Evolutionary conservation across 2,113 vertebrate genomes (phyloP).

Genomic region (Junco hyemalis): DNA sequence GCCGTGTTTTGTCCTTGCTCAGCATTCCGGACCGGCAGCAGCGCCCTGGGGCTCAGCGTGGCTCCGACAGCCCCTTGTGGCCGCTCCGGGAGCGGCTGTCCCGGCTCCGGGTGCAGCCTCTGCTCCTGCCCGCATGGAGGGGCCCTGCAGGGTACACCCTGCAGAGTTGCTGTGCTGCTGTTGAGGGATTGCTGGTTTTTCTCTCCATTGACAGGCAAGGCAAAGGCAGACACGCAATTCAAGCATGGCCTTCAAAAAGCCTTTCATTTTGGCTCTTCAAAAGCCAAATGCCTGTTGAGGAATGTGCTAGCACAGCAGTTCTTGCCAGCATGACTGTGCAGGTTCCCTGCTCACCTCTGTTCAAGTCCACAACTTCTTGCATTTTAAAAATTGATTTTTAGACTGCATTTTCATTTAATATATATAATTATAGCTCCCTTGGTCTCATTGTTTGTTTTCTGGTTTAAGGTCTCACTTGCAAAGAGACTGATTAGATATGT

Average conservation of each 20-base stretch:
- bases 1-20: background rate
- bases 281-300: background rate
- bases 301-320: background rate
- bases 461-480: background rate
- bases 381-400: background rate
- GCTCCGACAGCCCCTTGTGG: constrained; percentile 51
- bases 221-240: background rate
- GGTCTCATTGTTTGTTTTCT: background rate
- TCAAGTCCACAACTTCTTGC: background rate
- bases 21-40: background rate
- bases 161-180: background rate
- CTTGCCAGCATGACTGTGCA: background rate
- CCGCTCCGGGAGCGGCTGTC: background rate
- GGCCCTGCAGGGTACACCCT: background rate
- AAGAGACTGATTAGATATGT: background rate
- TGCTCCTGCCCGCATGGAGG: background rate
- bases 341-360: background rate
- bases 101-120: background rate
- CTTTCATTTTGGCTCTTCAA: background rate
- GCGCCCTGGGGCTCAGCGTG: background rate
- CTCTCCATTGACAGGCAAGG: background rate
- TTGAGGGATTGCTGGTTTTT: background rate
- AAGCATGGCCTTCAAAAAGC: background rate
- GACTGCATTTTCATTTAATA: background rate
- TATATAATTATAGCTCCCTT: background rate